Base-by-base conservation (phyloP, 2,888 invertebrate genomes). In the Philereme transversata region DNA sequence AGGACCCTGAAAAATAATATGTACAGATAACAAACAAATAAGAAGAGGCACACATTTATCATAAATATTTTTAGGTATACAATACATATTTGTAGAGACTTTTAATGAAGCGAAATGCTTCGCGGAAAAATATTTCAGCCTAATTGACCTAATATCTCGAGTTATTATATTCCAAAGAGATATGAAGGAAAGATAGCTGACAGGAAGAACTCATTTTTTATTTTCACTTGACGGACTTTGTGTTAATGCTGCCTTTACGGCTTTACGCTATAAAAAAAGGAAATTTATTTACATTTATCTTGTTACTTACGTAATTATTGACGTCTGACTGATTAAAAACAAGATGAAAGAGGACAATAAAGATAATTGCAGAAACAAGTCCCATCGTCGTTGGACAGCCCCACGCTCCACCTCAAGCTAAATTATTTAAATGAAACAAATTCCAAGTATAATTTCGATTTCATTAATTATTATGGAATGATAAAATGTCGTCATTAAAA, bases 1-100 rank as follows among this genome's bases (percentile, higher is more conserved):
- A 5, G 86, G 85, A 40, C 90, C 88, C 90, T 90, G 66, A n/a
- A 53, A 59, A 40, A 9, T 34, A 38, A 49, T 36, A n/a, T n/a
- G n/a, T n/a, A 38, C 38, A 49, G 7, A 8, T 11, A 7, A 5
- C 22, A 45, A 11, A 38, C 36, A 36, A 36, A 40, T 6, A 40
- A 40, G 40, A 40, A 40, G 5, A 40, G 40, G 4, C 40, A 5
- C 8, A 40, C 7, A 38, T 7, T 38, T 38, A 38, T 38, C 22
- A 11, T 22, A 40, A 35, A 55, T 38, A 49, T 22, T n/a, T 51
- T 43, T 44, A 7, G 45, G 33, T 38, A 43, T 22, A 22, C 22
- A 22, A n/a, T 44, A 53, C 44, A 53, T 53, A 44, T 49, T 48
- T 38, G 51, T 5, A 51, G 38, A 36, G 36, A 5, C 38, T 49